Evolutionary conservation across 2,888 invertebrate genomes (phyloP), one percentile per base, ranked within the genome.

Genomic region (Eustalomyia histrio): DNA sequence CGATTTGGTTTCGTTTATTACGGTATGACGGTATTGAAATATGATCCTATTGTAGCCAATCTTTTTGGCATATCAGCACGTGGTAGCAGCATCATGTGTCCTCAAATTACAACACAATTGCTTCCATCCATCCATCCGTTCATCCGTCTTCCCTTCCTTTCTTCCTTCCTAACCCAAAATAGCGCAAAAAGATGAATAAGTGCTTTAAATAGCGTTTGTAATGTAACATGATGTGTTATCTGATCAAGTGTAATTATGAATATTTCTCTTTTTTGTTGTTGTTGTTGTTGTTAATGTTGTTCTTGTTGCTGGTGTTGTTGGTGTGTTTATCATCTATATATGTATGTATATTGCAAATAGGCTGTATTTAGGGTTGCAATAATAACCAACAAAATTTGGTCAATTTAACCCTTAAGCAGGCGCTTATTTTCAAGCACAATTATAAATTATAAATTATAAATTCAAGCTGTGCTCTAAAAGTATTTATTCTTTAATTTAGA

Each of bases 191-290:
- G 52, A 16, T 53, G 67, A 69, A 55, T 57, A 72, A 76, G 76
- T 76, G 72, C 39, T 80, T 80, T 76, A 80, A 80, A 47, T 53
- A 76, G 72, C 76, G 63, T 80, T 80, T 76, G 80, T 47, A 72
- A 52, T 71, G 53, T 65, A 72, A 73, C 72, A 69, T 73, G 55
- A 71, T 79, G 65, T 79, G 82, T 79, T 83, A 83, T 83, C 83
- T 83, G 83, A 81, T 83, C 81, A 81, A 80, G 73, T 81, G 67
- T 74, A 83, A 83, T 83, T 79, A 83, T 76, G 81, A 81, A 78
- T 81, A 78, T 58, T 78, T 72, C 18, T 10, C 5, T 65, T 53
- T 53, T 8, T 60, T 52, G 3, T 10, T 35, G 43, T 60, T 60
- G 64, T 60, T 60, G 64, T 47, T 65, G 9, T 18, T 52, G 58